Base-by-base conservation (phyloP, 2,797 vertebrate species). In the Toxotes lorentzi region DNA sequence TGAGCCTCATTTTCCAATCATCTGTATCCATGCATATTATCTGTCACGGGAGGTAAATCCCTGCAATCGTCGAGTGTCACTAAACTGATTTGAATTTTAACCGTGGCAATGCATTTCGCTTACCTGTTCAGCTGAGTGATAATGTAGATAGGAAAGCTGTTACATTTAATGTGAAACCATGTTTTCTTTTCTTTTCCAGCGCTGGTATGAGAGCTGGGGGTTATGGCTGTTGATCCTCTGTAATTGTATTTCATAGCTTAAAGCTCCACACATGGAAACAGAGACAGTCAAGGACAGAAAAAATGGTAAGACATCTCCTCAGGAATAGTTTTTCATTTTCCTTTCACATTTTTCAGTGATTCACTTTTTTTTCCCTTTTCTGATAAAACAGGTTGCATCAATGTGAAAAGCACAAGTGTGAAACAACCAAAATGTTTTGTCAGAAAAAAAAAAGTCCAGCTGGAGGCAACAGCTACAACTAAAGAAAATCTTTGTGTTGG, bases 31-130 rank as follows among this genome's bases (percentile, higher is more conserved):
- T 73, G 76, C 50, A 60, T 60, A 66, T 70, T 45, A 79, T 77
- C 70, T 68, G 73, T 84, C 84, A 70, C 16, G 10, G 50, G 41
- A 59, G 48, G 58, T 35, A 59, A 80, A 85, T 60, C 84, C 74
- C 60, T 16, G 48, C 63, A 43, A 71, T 71, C 57, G 40, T 30
- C 10, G 0, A 50, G 50, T 57, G 79, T 63, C 81, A 70, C 47
- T 58, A 67, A 76, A 57, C 45, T 64, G 73, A 85, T 82, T 83
- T 27, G 54, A 79, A 78, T 84, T 80, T 71, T 48, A 64, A 67
- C 32, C 2, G 11, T 1, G 7, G 57, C 19, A 3, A 48, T 27
- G 56, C 24, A 7, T 62, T 69, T 41, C 48, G 64, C 24, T 47
- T 11, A 47, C 47, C 51, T 53, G 2, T 53, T 50, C 67, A 68